A percentile compares a stretch with the other conserved stretches of the same genome.
Evolutionary conservation across 1,140 invertebrate species (phyloP).

Genomic region (Neodiprion virginianus): DNA sequence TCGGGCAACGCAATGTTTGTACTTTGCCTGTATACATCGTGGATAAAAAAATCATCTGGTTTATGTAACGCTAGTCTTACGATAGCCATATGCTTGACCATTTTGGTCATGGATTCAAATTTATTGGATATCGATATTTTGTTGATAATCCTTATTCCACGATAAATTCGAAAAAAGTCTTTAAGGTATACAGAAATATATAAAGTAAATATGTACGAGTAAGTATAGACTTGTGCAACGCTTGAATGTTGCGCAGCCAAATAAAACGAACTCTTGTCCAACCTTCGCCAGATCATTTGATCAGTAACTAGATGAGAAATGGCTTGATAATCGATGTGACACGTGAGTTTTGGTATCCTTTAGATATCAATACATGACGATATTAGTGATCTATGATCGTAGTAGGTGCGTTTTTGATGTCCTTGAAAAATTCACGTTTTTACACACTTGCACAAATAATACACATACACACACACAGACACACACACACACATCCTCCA

Average conservation of each 20-base stretch:
- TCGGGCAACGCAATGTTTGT: slow-evolving; percentile 51
- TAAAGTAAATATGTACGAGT: no score
- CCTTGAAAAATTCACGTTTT: slow-evolving; percentile 62
- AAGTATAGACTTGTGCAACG: no score
- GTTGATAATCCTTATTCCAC: no score
- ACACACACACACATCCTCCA: slow-evolving; percentile 54
- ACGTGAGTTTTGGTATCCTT: neutral
- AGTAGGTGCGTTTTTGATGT: slow-evolving; percentile 61
- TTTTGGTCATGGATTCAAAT: slow-evolving; percentile 51
- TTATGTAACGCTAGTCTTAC: slow-evolving; percentile 55
- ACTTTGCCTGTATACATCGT: slow-evolving; percentile 43
- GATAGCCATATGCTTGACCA: slow-evolving; percentile 58
- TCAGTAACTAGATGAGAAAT: no score
- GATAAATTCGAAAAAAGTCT: no score
- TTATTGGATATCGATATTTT: neutral
- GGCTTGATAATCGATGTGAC: no score
- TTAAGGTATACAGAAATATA: no score
- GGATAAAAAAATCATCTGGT: slow-evolving; percentile 43
- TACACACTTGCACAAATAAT: slow-evolving; percentile 45
- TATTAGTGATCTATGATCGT: slow-evolving; percentile 57
- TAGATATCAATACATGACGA: slow-evolving; percentile 46
- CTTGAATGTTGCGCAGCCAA: no score
- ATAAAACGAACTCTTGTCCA: no score
- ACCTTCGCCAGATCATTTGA: no score
- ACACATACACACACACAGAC: slow-evolving; percentile 44